A percentile compares a stretch with the other conserved stretches of the same genome.
Evolutionary conservation across 2,113 vertebrate species (phyloP).

Genomic region (Amphilophus citrinellus): DNA sequence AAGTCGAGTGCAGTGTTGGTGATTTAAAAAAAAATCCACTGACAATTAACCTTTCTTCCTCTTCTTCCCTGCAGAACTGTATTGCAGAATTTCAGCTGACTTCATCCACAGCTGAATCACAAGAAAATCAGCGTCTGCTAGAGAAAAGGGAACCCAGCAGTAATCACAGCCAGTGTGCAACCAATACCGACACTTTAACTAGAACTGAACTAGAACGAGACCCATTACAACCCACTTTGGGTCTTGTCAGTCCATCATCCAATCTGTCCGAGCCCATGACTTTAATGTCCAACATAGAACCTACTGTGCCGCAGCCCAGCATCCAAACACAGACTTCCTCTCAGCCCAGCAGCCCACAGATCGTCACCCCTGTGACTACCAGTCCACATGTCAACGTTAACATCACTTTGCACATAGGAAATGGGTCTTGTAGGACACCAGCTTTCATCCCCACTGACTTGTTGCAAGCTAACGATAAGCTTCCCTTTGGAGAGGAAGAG

Average conservation of each 20-base stretch:
- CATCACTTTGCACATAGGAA: slow-evolving; percentile 75
- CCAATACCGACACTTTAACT: slow-evolving; percentile 19
- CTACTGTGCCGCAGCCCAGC: slow-evolving; percentile 27
- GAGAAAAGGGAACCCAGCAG: slow-evolving; percentile 34
- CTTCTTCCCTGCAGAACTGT: slow-evolving; percentile 24
- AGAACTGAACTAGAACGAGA: neutral
- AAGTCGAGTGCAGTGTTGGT: neutral
- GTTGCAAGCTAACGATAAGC: slow-evolving; percentile 32
- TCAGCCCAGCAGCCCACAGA: slow-evolving; percentile 57
- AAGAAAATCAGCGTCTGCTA: slow-evolving; percentile 66
- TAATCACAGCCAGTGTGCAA: slow-evolving; percentile 50
- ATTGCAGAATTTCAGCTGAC: slow-evolving; percentile 17
- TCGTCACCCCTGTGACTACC: slow-evolving; percentile 51
- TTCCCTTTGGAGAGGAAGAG: slow-evolving; percentile 72
- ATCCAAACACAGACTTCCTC: slow-evolving; percentile 42
- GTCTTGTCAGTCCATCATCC: neutral
- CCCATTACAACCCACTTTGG: slow-evolving; percentile 32
- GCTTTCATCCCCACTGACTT: slow-evolving; percentile 25
- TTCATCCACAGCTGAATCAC: neutral
- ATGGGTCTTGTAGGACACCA: slow-evolving; percentile 44
- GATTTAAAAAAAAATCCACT: neutral
- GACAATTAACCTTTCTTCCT: neutral
- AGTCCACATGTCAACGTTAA: slow-evolving; percentile 77
- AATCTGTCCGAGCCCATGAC: slow-evolving; percentile 44
- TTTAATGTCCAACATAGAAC: slow-evolving; percentile 47